phyloP scores from a whole-genome alignment of 2,888 invertebrate species.

The Dyspetes luteomarginatus region DNA sequence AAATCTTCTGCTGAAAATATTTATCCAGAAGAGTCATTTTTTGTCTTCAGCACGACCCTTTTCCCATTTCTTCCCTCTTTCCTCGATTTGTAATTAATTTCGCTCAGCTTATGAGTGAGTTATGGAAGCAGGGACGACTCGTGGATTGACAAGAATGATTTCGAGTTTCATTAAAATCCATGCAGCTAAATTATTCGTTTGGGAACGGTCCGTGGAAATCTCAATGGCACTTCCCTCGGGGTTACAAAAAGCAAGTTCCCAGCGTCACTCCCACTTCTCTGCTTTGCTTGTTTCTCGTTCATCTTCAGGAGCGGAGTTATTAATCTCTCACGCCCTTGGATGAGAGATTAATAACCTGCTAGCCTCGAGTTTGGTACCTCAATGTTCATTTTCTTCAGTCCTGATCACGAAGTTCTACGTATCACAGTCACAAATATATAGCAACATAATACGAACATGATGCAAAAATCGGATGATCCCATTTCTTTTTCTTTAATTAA shows the following conservation, averaged over 20 bases:
- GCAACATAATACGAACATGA: neutral
- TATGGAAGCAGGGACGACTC: neutral
- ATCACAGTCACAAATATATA: neutral
- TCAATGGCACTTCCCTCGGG: conserved; percentile 6
- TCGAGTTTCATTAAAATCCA: neutral
- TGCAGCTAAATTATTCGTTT: conserved; percentile 38
- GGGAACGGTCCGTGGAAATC: conserved; percentile 3
- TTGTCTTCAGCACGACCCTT: too few species aligned
- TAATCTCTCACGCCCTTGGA: conserved; percentile 13
- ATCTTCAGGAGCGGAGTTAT: conserved; percentile 7
- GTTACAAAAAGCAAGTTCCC: neutral
- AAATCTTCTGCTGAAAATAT: too few species aligned
- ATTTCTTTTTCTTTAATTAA: neutral
- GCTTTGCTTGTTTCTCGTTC: neutral
- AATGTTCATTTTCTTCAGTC: too few species aligned
- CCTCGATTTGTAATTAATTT: conserved; percentile 18
- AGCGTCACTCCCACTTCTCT: conserved; percentile 4
- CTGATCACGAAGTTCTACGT: neutral
- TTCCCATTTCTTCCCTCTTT: neutral
- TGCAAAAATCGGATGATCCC: neutral
- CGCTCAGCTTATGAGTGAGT: neutral
- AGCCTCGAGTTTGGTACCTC: too few species aligned
- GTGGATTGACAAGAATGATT: neutral
- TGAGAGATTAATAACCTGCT: too few species aligned
- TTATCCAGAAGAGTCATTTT: neutral